These are phyloP conservation scores for Tetrax tetrax DNA, from an alignment of 2,113 vertebrate genomes.

Conservation along the genomic window DNA sequence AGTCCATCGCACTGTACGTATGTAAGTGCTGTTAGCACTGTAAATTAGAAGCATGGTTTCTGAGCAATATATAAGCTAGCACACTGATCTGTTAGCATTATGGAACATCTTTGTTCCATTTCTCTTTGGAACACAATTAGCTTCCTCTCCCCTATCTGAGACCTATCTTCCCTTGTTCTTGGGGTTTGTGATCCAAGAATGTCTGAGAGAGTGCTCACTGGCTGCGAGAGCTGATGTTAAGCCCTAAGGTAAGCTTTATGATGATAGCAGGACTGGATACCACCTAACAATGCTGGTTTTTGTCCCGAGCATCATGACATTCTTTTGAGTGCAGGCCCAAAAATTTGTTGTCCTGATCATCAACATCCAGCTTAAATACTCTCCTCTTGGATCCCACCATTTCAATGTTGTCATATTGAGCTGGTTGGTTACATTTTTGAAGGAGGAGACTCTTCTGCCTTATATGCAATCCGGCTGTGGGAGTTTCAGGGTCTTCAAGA, in stretches of 20 bases:
- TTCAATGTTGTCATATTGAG: not conserved
- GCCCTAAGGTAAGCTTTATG: not conserved
- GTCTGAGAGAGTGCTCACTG: not conserved
- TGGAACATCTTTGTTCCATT: not conserved
- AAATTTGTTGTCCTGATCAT: not conserved
- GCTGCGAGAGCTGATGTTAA: not conserved
- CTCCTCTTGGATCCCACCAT: not conserved
- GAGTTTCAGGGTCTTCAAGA: not conserved
- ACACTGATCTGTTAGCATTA: not conserved
- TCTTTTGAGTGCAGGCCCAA: not conserved
- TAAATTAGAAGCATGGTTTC: not conserved
- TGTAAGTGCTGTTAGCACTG: not conserved
- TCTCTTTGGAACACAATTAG: not conserved
- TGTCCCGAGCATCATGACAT: not conserved
- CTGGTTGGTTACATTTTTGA: not conserved
- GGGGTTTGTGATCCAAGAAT: not conserved
- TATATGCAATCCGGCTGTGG: not conserved
- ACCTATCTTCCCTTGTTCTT: not conserved
- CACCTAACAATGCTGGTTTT: not conserved
- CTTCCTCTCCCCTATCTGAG: not conserved
- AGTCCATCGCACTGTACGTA: not conserved
- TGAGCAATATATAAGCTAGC: not conserved
- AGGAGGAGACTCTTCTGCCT: not conserved
- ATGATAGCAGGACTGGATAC: not conserved
- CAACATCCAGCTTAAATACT: not conserved